A percentile compares a stretch with the other conserved stretches of the same genome.
Conservation (phyloP, 2,113 vertebrate species). For the Erinaceus europaeus region DNA sequence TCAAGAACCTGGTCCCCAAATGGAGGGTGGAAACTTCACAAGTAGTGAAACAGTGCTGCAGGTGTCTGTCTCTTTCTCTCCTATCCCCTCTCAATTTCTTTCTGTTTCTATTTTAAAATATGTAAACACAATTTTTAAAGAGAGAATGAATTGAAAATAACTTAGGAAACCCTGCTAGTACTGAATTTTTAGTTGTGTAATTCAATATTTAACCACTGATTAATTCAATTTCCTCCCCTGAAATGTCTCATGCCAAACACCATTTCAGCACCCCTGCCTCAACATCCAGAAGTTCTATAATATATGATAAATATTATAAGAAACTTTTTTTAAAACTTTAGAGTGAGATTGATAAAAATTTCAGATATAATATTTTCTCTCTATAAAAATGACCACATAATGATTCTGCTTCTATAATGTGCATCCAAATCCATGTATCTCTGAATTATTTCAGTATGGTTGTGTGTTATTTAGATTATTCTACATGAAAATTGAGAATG, state of each 20-base stretch:
- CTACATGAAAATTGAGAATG: background rate
- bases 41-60: too few species aligned
- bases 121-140: too few species aligned
- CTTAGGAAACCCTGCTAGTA: background rate
- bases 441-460: background rate
- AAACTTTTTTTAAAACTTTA: slow-evolving; percentile 18
- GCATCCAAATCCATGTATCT: background rate
- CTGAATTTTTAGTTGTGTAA: slow-evolving; percentile 27
- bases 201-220: slow-evolving; percentile 15
- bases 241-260: slow-evolving; percentile 58
- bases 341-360: background rate
- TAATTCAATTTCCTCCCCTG: slow-evolving; percentile 56
- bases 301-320: slow-evolving; percentile 42
- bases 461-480: background rate
- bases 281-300: background rate
- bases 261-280: background rate
- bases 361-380: slow-evolving; percentile 1
- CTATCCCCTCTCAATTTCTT: too few species aligned
- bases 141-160: slow-evolving; percentile 19
- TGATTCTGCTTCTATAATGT: background rate
- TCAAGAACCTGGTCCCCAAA: too few species aligned
- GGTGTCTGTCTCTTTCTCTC: too few species aligned
- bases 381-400: background rate
- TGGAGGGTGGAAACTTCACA: too few species aligned
- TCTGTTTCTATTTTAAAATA: too few species aligned